Percentiles rank a stretch among this genome's conserved stretches.
Conservation (phyloP, 37 sponge, comb jelly and placozoan genomes). For the Aphrocallistes beatrix region DNA sequence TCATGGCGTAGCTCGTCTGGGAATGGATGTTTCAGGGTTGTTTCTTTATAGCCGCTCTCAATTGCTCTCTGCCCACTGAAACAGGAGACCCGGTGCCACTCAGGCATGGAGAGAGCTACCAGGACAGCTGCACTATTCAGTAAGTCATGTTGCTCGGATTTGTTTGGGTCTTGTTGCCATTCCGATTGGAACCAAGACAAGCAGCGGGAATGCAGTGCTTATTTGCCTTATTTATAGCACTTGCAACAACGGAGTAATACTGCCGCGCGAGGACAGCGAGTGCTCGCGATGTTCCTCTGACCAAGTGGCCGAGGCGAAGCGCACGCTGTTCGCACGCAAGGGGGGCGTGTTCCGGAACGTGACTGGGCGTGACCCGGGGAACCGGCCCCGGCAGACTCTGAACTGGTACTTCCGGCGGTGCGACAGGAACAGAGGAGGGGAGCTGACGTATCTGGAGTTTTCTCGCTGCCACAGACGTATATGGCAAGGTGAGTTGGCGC, state of each 20-base stretch:
- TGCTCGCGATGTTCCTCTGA: neutral
- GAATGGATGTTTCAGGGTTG: too few relatives aligned
- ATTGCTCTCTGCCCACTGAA: neutral
- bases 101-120: neutral
- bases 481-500: neutral
- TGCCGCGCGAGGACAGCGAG: neutral
- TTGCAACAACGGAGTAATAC: neutral
- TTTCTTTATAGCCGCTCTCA: too few relatives aligned
- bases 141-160: neutral
- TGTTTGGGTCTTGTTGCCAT: neutral
- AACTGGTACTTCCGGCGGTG: neutral
- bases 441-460: neutral
- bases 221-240: too few relatives aligned
- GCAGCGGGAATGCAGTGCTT: too few relatives aligned
- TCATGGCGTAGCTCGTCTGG: too few relatives aligned
- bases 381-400: neutral
- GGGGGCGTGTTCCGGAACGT: neutral
- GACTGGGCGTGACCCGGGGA: neutral
- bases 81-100: neutral
- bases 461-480: neutral
- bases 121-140: neutral
- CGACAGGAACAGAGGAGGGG: neutral
- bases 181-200: neutral
- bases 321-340: neutral
- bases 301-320: neutral